Conservation (phyloP, 2,113 vertebrate species). For the Echinops telfairi region DNA sequence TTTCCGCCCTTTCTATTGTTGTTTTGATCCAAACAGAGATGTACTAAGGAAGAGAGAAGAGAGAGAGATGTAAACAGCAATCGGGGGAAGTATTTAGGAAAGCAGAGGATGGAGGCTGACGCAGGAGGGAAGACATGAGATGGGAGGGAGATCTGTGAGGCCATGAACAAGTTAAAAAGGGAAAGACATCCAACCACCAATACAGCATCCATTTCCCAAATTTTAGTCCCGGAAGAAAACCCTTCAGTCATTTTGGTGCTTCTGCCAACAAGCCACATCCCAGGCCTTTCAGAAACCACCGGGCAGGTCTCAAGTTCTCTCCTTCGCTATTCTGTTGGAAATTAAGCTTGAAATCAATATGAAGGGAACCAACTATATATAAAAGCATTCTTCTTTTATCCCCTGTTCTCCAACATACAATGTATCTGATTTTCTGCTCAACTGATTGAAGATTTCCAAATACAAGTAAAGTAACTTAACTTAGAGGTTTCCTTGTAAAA, state of each 20-base stretch:
- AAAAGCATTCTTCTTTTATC: constrained; percentile 13
- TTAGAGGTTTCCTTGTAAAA: constrained; percentile 45
- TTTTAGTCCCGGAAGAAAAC: constrained; percentile 36
- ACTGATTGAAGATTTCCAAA: constrained; percentile 70
- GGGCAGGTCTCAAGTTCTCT: constrained; percentile 55
- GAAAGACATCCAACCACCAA: not conserved
- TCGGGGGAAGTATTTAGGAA: not conserved
- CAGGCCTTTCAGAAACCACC: constrained; percentile 9
- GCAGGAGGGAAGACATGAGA: not conserved
- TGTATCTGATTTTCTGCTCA: constrained; percentile 55
- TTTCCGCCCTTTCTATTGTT: not conserved
- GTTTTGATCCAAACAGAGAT: constrained; percentile 24
- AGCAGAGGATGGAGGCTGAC: not conserved
- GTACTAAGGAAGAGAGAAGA: not conserved
- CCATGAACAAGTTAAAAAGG: not conserved
- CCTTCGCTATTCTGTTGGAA: constrained; percentile 48
- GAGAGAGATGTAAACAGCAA: not conserved
- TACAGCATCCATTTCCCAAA: not conserved
- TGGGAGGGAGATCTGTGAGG: not conserved
- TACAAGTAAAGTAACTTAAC: constrained; percentile 40
- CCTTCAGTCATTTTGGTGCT: not conserved
- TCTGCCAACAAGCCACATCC: not conserved
- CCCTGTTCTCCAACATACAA: not conserved
- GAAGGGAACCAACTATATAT: constrained; percentile 22
- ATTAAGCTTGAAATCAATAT: constrained; percentile 66